Base-by-base conservation (phyloP, 2,888 invertebrate species). In the Halictus quadricinctus region DNA sequence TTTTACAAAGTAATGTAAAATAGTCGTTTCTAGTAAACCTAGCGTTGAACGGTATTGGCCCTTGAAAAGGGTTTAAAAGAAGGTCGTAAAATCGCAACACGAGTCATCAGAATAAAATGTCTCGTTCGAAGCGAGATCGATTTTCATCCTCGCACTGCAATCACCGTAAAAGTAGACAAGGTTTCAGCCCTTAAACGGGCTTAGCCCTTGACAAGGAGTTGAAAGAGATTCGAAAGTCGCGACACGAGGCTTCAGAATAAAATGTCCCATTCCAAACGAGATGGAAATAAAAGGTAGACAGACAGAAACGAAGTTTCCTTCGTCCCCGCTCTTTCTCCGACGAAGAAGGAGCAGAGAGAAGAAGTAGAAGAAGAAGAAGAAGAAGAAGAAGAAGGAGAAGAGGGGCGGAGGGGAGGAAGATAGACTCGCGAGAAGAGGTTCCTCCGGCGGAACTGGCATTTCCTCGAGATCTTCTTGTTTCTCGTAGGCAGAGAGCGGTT, bases 401-500 rank as follows among this genome's bases (percentile, higher is more conserved):
- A 66, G 83, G 15, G 15, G 4, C 0, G 29, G 58, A 6, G 18
- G 74, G 48, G 36, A 76, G 77, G 46, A 41, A 74, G 48, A 77
- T 73, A 73, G 80, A 79, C 72, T 79, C 80, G 74, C 77, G 72
- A 85, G 58, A 76, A 46, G 15, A 69, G 50, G 50, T 75, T 84
- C 76, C 78, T 80, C 81, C 87, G 81, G 86, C 72, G 41, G 79
- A 72, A 87, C 74, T 81, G 84, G 81, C 84, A 79, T 81, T 87
- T 85, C 81, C 87, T 87, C 83, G 75, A 64, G 75, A 58, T 83
- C 76, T 78, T 88, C 87, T 83, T 88, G 84, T 84, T 83, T 70
- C 77, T 73, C 50, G 43, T 69, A 69, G 76, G 58, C 25, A 41
- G 50, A 64, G 21, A 64, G 21, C 25, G 73, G 73, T 89, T 90